Base-by-base conservation (phyloP, 2,888 invertebrate species). In the Stegana nigrithorax region DNA sequence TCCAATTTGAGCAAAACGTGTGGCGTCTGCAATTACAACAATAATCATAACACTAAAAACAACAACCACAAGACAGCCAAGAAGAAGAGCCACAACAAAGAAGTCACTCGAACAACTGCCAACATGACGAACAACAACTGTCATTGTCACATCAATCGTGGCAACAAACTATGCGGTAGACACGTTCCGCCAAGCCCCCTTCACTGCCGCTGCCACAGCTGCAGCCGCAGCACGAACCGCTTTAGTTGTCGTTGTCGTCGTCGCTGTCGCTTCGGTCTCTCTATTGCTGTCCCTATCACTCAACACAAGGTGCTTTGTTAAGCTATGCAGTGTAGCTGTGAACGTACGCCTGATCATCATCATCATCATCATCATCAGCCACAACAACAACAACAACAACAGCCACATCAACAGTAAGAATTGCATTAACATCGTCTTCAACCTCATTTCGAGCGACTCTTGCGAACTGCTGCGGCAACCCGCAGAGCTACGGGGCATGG, bases 91-190 rank as follows among this genome's bases (percentile, higher is more conserved):
- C 57, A 29, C 25, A 42, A n/a, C n/a, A n/a, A n/a, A n/a, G n/a
- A n/a, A n/a, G n/a, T n/a, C n/a, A n/a, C n/a, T n/a, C n/a, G n/a
- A n/a, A n/a, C n/a, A n/a, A n/a, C 5, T 39, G 58, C 45, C 72
- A 79, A 78, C 77, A 78, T 78, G 77, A 78, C 76, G 77, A 78
- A 79, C 79, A 80, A 79, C 81, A 80, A 79, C 80, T 79, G 79
- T 80, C 79, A 78, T 80, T 80, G 81, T 79, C 81, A 80, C 79
- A 77, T 78, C 63, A 62, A 45, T 62, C 25, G 27, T 27, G 12
- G 44, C 25, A 57, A 45, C 59, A 27, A 36, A 50, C 23, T 27
- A 36, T 12, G 56, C 47, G 21, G 56, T 44, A 26, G 21, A 51
- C 50, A 60, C 60, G 63, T 59, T 57, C n/a, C 39, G 51, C 21